phyloP scores from a whole-genome alignment of 2,113 vertebrate genomes.

The Andinoacara biseriatus region DNA sequence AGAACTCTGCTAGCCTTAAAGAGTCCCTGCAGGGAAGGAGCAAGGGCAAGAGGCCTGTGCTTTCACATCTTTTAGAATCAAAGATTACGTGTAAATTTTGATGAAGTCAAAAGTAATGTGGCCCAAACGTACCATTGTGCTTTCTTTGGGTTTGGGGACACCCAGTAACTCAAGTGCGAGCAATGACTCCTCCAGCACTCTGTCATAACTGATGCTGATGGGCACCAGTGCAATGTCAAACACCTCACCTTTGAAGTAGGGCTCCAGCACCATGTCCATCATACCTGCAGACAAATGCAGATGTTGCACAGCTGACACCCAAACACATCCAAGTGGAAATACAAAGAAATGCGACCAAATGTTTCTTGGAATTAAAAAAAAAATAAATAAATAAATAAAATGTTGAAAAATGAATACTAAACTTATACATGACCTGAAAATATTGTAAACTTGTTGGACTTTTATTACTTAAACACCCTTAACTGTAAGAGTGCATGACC shows the following conservation, averaged over 20 bases:
- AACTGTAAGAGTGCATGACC: background rate
- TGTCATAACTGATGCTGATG: constrained; percentile 96
- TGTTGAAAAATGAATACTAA: background rate
- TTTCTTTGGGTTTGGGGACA: constrained; percentile 93
- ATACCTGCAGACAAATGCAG: constrained; percentile 83
- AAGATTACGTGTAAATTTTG: background rate
- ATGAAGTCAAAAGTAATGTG: background rate
- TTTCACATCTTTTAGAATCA: background rate
- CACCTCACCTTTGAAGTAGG: constrained; percentile 94
- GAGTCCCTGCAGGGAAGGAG: constrained; percentile 82
- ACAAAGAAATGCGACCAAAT: background rate
- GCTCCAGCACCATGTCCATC: constrained; percentile 95
- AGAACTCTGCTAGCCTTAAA: constrained; percentile 91
- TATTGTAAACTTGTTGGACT: background rate
- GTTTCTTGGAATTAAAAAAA: too few relatives aligned
- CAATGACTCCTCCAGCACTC: constrained; percentile 92
- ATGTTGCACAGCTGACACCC: background rate
- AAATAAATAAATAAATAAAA: background rate
- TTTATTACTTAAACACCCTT: background rate
- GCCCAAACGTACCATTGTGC: constrained; percentile 70
- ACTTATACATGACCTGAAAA: background rate
- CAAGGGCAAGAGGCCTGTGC: background rate
- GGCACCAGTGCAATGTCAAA: constrained; percentile 92
- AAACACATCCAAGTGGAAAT: background rate
- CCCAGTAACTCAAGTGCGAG: constrained; percentile 92